phyloP scores from a whole-genome alignment of 2,888 invertebrate species.

The Cosmia pyralina region DNA sequence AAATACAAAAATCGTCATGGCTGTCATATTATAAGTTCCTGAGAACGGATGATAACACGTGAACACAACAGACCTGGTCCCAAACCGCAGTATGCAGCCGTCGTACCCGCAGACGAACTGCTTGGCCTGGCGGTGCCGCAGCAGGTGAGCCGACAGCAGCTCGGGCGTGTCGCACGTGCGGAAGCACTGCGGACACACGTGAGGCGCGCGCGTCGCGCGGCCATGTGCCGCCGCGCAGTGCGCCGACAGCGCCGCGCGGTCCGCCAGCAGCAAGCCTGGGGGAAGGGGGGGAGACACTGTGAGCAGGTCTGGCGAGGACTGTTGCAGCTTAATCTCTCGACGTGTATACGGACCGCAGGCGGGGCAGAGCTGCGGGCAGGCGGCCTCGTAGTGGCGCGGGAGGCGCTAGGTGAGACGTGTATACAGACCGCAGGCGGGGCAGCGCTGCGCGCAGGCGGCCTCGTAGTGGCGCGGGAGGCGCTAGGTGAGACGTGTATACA shows the following conservation, averaged over 20 bases:
- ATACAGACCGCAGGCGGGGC: too few relatives aligned
- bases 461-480: too few relatives aligned
- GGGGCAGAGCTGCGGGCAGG: too few relatives aligned
- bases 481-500: too few relatives aligned
- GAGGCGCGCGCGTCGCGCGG: constrained; percentile 60
- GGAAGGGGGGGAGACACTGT: too few relatives aligned
- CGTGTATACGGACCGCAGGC: too few relatives aligned
- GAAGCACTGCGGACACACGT: constrained; percentile 78
- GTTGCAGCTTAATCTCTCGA: too few relatives aligned
- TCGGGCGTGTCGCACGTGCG: constrained; percentile 63
- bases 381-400: too few relatives aligned
- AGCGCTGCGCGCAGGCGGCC: too few relatives aligned
- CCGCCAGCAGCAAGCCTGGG: constrained; percentile 47
- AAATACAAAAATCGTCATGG: background rate
- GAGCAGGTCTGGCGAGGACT: too few relatives aligned
- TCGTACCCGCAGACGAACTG: constrained; percentile 86
- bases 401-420: too few relatives aligned
- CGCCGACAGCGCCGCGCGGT: constrained; percentile 66
- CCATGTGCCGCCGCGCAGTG: constrained; percentile 68
- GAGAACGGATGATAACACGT: background rate
- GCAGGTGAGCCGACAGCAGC: constrained; percentile 77
- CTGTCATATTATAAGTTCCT: background rate
- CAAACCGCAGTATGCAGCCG: constrained; percentile 84
- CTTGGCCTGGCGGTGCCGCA: constrained; percentile 78
- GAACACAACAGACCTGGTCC: constrained; percentile 71